Base-by-base conservation (phyloP, 2,888 invertebrate species). In the Phoenoteleia sp. region DNA sequence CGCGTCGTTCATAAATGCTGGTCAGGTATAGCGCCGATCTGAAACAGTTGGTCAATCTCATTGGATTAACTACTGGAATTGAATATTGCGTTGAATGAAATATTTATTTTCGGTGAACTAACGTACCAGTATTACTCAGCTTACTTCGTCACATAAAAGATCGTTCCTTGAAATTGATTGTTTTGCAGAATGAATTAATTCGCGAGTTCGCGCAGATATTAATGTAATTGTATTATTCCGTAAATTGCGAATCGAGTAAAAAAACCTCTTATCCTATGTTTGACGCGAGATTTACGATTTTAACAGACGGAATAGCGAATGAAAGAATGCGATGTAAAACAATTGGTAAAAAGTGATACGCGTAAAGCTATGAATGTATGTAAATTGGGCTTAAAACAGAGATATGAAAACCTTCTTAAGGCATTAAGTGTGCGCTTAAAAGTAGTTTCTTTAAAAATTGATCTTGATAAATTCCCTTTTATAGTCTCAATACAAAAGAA, bases 31-130 rank as follows among this genome's bases (percentile, higher is more conserved):
- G 67, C 74, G 66, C 29, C 69, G 72, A 66, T 81, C 77, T 76
- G 80, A 80, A 85, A 85, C 85, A 85, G 79, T 85, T 82, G 85
- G 81, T 85, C 82, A 71, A 82, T 85, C 85, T 82, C 75, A 81
- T 82, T 82, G 85, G 85, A 85, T 85, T 85, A 82, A 82, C 82
- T 71, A 71, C 56, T 58, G 82, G 75, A 85, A 85, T 80, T 75
- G 85, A 85, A 85, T 85, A 85, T 82, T 74, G 80, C 72, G 58
- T 45, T 23, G 80, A 67, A 82, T 80, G 79, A 82, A 85, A 81
- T 85, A 85, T 85, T 79, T 85, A 74, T 85, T 79, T 81, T 74
- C 67, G 39, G 54, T 67, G 39, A 58, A 81, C 77, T 85, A 79
- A 81, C 81, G 58, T 81, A 19, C 75, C 19, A 19, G 64, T 72